phyloP scores from a whole-genome alignment of 2,113 vertebrate genomes.

The Anser cygnoides region DNA sequence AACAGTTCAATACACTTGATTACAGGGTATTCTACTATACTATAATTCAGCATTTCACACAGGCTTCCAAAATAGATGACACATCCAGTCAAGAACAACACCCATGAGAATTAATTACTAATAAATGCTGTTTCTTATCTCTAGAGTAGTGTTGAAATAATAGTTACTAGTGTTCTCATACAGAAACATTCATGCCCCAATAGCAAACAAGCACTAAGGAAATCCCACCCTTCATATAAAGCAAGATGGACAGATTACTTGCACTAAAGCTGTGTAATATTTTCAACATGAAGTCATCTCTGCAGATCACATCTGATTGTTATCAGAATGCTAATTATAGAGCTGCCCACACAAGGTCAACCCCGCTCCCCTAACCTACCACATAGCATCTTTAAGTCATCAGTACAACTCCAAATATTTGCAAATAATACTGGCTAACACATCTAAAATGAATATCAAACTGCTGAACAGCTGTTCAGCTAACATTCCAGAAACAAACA shows the following conservation, averaged over 20 bases:
- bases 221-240: constrained; percentile 2
- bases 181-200: background rate
- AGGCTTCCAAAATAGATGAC: background rate
- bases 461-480: background rate
- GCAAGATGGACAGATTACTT: constrained; percentile 4
- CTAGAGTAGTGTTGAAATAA: constrained; percentile 2
- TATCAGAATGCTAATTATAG: constrained; percentile 6
- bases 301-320: constrained; percentile 24
- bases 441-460: fast-evolving
- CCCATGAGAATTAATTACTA: background rate
- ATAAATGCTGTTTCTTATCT: background rate
- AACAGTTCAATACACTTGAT: background rate
- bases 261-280: background rate
- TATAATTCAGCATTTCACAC: background rate
- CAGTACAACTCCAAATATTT: background rate
- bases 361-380: background rate
- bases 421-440: background rate
- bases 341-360: background rate
- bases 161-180: background rate
- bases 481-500: background rate
- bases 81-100: background rate
- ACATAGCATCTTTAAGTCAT: background rate
- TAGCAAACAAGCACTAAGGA: constrained; percentile 7
- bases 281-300: constrained; percentile 30
- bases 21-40: background rate